Evolutionary conservation across 1,140 invertebrate genomes (phyloP), one percentile per base, ranked within the genome.

Genomic region (Leptinotarsa defecta): DNA sequence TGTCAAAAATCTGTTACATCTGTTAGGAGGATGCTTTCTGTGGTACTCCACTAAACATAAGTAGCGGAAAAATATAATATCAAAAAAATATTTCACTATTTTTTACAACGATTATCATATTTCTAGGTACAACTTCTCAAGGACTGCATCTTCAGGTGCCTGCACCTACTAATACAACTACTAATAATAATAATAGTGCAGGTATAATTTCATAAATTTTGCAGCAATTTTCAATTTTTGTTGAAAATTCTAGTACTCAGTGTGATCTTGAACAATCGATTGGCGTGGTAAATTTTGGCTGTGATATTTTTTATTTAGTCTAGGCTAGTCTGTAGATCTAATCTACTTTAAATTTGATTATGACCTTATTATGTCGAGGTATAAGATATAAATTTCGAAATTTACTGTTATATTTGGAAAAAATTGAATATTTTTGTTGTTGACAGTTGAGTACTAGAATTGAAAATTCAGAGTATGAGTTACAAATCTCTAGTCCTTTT

Each of bases 71-170:
- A 6, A 34, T 34, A 34, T 34, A 34, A 34, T 34, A 34, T 11
- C 6, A 62, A n/a, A 11, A 62, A 62, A 8, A 62, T 62, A 62
- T 62, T 5, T 6, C 1, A n/a, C 61, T 62, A 20, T 62, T n/a
- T 17, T 17, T n/a, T 6, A 17, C 57, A 62, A 27, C 17, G 19
- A 6, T 34, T 43, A 11, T 43, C 34, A 43, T 43, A 43, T 49
- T 70, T 71, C 27, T 62, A 71, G 70, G 70, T 74, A 75, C 63
- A 71, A 77, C 72, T 67, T 72, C 77, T 17, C 80, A 75, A 43
- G 74, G 70, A 49, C 74, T 83, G 49, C 82, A 81, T 63, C 17
- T 81, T 20, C 81, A 82, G 67, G 79, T 82, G n/a, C 77, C 81
- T 13, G 81, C 81, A 69, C 79, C n/a, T 19, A 57, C 52, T 57